Evolutionary conservation across 2,888 invertebrate genomes (phyloP).

Genomic region (Steromphala cineraria): DNA sequence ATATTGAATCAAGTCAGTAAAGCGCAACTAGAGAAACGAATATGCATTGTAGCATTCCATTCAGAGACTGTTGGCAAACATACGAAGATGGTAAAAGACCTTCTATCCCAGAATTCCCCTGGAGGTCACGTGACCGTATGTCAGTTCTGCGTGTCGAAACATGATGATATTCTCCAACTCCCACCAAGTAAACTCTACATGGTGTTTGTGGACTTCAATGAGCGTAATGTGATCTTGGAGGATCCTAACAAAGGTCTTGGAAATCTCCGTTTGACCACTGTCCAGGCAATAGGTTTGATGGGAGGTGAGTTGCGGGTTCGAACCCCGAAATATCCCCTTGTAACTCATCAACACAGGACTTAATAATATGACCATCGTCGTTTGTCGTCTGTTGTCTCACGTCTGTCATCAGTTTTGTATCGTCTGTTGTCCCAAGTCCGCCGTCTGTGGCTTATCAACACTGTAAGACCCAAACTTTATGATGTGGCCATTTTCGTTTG

Average conservation of each 20-base stretch:
- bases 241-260: conserved; percentile 24
- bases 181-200: conserved; percentile 13
- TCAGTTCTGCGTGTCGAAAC: background rate
- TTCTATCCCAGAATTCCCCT: background rate
- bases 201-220: conserved; percentile 34
- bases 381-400: too few species aligned
- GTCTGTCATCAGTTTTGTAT: too few species aligned
- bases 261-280: conserved; percentile 25
- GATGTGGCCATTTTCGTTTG: too few species aligned
- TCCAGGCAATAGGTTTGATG: conserved; percentile 21
- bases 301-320: conserved; percentile 26
- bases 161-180: background rate
- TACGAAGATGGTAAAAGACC: background rate
- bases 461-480: too few species aligned
- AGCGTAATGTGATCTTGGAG: conserved; percentile 32
- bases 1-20: background rate
- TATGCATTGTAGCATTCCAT: background rate
- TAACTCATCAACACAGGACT: too few species aligned
- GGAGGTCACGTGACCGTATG: too few species aligned
- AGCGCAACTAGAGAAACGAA: background rate
- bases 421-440: too few species aligned
- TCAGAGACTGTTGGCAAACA: background rate
- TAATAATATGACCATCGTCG: too few species aligned
- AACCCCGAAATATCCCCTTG: too few species aligned
- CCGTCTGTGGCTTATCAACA: too few species aligned